Evolutionary conservation across 2,888 invertebrate species (phyloP).

Genomic region (Rhorus exstirpatorius): DNA sequence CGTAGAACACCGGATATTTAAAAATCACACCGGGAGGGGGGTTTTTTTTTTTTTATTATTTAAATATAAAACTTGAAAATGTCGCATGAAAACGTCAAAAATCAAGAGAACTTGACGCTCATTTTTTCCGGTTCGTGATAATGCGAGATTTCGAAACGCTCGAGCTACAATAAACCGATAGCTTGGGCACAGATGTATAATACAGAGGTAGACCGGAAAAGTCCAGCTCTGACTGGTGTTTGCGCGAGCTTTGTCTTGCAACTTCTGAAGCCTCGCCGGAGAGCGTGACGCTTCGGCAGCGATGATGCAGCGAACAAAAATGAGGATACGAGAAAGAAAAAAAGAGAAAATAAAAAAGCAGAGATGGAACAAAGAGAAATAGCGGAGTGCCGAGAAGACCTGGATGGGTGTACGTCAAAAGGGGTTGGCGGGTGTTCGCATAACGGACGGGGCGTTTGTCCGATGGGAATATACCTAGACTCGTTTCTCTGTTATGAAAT

Average conservation of each 20-base stretch:
- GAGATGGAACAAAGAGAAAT: conserved; percentile 44
- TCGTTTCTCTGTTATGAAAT: conserved; percentile 61
- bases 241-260: conserved; percentile 42
- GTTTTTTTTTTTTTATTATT: too few relatives aligned
- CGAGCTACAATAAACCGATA: neutral
- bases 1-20: too few relatives aligned
- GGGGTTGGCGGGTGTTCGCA: conserved; percentile 31
- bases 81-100: too few relatives aligned
- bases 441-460: conserved; percentile 63
- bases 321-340: conserved; percentile 28
- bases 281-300: conserved; percentile 40
- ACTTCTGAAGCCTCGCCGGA: conserved; percentile 28
- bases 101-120: neutral
- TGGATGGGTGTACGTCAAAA: conserved; percentile 31
- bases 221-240: conserved; percentile 41
- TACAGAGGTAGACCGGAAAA: neutral
- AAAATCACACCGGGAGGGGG: too few relatives aligned
- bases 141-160: too few relatives aligned
- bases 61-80: too few relatives aligned
- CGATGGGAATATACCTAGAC: conserved; percentile 63
- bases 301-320: conserved; percentile 29
- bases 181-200: neutral
- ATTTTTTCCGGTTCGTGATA: too few relatives aligned
- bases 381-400: conserved; percentile 40
- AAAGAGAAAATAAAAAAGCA: conserved; percentile 2